Evolutionary conservation across 2,113 vertebrate genomes (phyloP).

Genomic region (Euleptes europaea): DNA sequence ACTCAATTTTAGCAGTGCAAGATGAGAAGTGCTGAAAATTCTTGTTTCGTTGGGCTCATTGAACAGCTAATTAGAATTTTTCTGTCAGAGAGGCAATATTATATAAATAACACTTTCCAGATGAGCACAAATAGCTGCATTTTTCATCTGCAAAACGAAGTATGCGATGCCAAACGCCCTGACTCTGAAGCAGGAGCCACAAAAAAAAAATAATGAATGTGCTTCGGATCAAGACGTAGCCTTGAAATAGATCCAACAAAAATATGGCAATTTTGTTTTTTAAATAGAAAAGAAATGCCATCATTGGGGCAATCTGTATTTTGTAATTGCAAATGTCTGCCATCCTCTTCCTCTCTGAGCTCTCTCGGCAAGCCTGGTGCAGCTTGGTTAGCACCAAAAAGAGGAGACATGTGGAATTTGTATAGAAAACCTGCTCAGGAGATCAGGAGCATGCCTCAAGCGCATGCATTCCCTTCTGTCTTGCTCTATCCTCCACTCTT

Average conservation of each 20-base stretch:
- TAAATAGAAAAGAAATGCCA: neutral
- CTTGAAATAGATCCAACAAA: neutral
- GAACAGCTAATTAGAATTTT: conserved; percentile 58
- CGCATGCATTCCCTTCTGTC: too few species aligned
- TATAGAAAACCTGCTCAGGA: too few species aligned
- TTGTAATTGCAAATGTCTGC: too few species aligned
- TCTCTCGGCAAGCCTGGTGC: too few species aligned
- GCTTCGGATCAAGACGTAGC: neutral
- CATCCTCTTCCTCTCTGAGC: too few species aligned
- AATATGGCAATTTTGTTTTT: neutral
- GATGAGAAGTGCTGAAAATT: conserved; percentile 41
- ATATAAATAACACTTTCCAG: conserved; percentile 54
- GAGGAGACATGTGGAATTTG: too few species aligned
- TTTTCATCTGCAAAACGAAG: neutral
- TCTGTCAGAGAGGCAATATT: conserved; percentile 54
- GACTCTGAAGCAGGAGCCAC: too few species aligned
- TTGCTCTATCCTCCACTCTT: too few species aligned
- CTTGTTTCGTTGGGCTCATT: conserved; percentile 29
- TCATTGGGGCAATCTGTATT: too few species aligned
- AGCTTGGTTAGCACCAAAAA: too few species aligned
- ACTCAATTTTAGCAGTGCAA: conserved; percentile 37
- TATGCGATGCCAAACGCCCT: neutral
- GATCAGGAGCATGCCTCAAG: too few species aligned
- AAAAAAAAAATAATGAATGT: neutral
- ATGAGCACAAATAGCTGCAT: conserved; percentile 36